A percentile compares a stretch with the other conserved stretches of the same genome.
Evolutionary conservation across 2,113 vertebrate species (phyloP).

Genomic region (Ceuthmochares aereus): DNA sequence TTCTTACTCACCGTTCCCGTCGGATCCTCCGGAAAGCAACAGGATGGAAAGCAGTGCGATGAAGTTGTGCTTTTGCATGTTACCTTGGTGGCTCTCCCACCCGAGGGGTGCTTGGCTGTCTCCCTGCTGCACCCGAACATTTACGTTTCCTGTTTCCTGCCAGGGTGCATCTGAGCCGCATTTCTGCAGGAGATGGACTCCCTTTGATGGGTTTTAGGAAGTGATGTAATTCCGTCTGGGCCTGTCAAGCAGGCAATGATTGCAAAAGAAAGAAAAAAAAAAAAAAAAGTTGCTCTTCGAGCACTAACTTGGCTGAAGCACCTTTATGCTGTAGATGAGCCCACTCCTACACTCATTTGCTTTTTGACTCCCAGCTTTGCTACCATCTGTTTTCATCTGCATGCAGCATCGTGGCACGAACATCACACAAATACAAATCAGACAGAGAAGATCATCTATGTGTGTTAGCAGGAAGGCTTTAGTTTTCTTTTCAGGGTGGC

Average conservation of each 20-base stretch:
- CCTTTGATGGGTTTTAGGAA: conserved; percentile 85
- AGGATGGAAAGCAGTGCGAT: conserved; percentile 28
- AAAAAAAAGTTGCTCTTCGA: conserved; percentile 56
- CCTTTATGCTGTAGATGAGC: not conserved
- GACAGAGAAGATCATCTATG: not conserved
- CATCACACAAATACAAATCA: not conserved
- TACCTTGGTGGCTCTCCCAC: conserved; percentile 45
- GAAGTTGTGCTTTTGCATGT: conserved; percentile 47
- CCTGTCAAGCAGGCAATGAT: conserved; percentile 85
- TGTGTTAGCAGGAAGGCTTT: not conserved
- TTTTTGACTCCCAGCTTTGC: not conserved
- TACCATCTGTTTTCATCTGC: not conserved
- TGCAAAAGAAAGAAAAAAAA: conserved; percentile 67
- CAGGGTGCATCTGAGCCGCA: conserved; percentile 78
- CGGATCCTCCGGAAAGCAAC: conserved; percentile 26
- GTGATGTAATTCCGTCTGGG: conserved; percentile 89
- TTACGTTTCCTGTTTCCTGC: conserved; percentile 90
- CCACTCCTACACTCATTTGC: not conserved
- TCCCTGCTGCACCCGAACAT: conserved; percentile 52
- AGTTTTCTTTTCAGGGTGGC: not conserved
- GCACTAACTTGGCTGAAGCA: conserved; percentile 29
- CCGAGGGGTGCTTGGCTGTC: conserved; percentile 49
- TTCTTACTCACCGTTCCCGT: conserved; percentile 74
- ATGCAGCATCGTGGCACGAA: not conserved
- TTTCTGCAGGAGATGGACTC: conserved; percentile 78